Percentiles rank a stretch among this genome's conserved stretches.
These are phyloP conservation scores for Micronycteris hirsuta DNA, from an alignment of 2,113 vertebrate genomes.

Conservation along the genomic window DNA sequence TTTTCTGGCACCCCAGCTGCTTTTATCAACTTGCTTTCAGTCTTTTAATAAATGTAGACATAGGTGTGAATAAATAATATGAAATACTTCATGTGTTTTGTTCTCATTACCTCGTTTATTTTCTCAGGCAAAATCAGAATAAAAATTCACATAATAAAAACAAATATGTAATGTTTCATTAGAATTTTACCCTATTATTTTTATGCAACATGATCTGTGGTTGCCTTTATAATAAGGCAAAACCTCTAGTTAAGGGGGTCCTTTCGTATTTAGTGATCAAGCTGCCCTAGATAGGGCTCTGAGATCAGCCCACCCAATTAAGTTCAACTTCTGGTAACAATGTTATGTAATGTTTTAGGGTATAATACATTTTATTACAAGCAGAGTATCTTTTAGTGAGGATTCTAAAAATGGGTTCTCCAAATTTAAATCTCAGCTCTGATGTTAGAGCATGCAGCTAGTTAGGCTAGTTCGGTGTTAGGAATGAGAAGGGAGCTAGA, in stretches of 20 bases:
- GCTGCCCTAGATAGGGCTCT: neutral
- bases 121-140: neutral
- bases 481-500: neutral
- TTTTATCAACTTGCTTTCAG: neutral
- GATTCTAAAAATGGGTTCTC: neutral
- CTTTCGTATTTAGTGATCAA: neutral
- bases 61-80: neutral
- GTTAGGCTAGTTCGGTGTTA: neutral
- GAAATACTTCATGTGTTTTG: neutral
- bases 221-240: neutral
- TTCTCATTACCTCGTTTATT: neutral
- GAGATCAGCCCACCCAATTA: neutral
- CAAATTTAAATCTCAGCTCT: neutral
- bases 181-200: neutral
- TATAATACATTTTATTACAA: neutral
- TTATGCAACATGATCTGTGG: neutral
- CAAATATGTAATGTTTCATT: neutral
- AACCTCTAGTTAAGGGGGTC: neutral
- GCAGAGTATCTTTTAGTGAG: neutral
- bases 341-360: neutral
- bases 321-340: neutral
- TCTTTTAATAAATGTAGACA: constrained; percentile 14
- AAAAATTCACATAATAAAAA: neutral
- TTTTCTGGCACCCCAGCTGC: constrained; percentile 2
- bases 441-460: neutral